These are phyloP conservation scores for Hyalella azteca DNA, from an alignment of 2,888 invertebrate species.

Conservation along the genomic window DNA sequence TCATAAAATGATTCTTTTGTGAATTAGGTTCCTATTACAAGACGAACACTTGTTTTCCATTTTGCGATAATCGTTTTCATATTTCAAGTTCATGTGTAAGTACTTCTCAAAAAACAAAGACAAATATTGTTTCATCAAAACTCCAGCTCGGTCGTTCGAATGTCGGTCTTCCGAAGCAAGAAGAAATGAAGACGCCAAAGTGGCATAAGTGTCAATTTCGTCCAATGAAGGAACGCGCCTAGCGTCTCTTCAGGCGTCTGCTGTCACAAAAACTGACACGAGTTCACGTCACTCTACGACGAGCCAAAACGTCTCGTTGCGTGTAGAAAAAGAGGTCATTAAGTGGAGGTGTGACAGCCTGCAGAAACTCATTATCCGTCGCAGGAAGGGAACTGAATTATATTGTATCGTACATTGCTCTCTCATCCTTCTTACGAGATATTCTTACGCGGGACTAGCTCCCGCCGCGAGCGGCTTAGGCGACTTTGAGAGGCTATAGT, in stretches of 20 bases:
- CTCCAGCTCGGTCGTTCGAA: too few relatives aligned
- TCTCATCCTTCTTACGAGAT: neutral
- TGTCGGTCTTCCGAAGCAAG: neutral
- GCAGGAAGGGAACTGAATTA: neutral
- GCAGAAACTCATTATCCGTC: constrained; percentile 1
- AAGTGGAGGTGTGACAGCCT: neutral
- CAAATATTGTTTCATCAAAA: too few relatives aligned
- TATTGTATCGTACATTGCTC: too few relatives aligned
- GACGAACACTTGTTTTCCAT: too few relatives aligned
- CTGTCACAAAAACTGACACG: too few relatives aligned
- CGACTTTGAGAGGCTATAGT: neutral
- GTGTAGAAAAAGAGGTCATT: neutral
- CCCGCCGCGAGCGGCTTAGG: neutral
- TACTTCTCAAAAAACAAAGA: too few relatives aligned
- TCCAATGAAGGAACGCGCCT: neutral
- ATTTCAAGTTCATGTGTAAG: too few relatives aligned
- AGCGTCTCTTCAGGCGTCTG: neutral
- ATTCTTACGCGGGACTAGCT: constrained; percentile 1
- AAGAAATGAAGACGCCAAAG: neutral
- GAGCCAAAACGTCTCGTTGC: neutral
- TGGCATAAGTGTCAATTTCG: constrained; percentile 14
- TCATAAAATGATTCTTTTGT: too few relatives aligned
- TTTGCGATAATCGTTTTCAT: too few relatives aligned
- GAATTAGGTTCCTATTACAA: too few relatives aligned
- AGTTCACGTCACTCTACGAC: too few relatives aligned